These are phyloP conservation scores for Drepana falcataria DNA, from an alignment of 2,888 invertebrate genomes.

Conservation along the genomic window DNA sequence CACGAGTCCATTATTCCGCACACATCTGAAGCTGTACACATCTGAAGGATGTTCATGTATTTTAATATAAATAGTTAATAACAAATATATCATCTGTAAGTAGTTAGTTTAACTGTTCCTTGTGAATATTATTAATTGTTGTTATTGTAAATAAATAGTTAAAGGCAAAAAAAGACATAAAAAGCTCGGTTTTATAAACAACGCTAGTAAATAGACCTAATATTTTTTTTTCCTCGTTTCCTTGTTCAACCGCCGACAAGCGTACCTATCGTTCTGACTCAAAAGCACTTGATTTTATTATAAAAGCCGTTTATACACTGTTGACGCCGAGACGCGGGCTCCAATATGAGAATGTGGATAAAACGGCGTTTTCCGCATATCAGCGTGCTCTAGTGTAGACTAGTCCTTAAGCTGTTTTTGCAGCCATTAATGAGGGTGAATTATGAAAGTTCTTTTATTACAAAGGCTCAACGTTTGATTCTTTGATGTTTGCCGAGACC, in stretches of 20 bases:
- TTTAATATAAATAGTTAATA: too few species aligned
- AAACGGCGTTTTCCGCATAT: constrained; percentile 29
- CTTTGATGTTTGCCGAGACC: constrained; percentile 3
- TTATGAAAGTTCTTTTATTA: constrained; percentile 26
- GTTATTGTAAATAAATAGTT: too few species aligned
- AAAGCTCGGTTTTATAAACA: constrained; percentile 23
- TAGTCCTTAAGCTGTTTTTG: constrained; percentile 30
- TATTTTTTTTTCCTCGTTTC: constrained; percentile 45
- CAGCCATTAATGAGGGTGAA: constrained; percentile 39
- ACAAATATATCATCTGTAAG: too few species aligned
- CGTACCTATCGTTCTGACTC: constrained; percentile 35
- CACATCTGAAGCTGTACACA: too few species aligned
- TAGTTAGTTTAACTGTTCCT: too few species aligned
- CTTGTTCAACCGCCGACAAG: constrained; percentile 41
- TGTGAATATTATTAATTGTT: too few species aligned
- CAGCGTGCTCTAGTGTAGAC: constrained; percentile 35
- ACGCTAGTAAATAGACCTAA: constrained; percentile 12
- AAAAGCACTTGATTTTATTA: constrained; percentile 58
- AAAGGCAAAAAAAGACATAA: too few species aligned
- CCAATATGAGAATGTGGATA: constrained; percentile 30
- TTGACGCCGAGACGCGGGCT: constrained; percentile 36
- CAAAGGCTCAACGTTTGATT: constrained; percentile 4
- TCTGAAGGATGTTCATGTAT: too few species aligned
- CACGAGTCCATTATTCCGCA: too few species aligned
- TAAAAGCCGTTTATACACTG: constrained; percentile 49